Conservation (phyloP, 2,113 vertebrate species). For the Collichthys lucidus region DNA sequence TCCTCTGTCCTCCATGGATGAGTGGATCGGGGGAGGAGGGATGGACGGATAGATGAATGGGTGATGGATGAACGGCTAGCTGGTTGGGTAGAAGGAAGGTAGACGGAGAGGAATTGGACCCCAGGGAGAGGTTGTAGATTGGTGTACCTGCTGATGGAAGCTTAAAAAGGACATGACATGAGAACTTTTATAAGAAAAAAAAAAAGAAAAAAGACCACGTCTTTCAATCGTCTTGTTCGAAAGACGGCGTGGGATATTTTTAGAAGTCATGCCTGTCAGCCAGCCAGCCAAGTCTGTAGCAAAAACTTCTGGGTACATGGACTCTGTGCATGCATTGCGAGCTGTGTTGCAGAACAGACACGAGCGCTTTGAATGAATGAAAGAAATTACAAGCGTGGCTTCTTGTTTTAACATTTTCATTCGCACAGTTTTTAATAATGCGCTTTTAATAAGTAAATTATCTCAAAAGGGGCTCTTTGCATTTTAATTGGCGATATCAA, state of each 20-base stretch:
- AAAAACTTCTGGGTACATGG: background rate
- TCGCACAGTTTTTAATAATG: constrained; percentile 18
- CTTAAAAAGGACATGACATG: constrained; percentile 74
- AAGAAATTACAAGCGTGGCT: background rate
- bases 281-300: background rate
- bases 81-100: constrained; percentile 35
- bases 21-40: constrained; percentile 33
- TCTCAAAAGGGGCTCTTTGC: constrained; percentile 45
- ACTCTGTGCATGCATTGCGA: background rate
- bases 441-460: constrained; percentile 46
- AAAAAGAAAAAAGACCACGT: background rate
- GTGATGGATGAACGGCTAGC: constrained; percentile 73
- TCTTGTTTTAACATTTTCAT: constrained; percentile 29
- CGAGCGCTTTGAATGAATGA: background rate
- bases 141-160: constrained; percentile 81
- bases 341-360: background rate
- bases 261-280: constrained; percentile 15
- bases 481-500: constrained; percentile 46
- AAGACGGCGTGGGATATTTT: constrained; percentile 12
- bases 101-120: constrained; percentile 69
- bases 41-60: constrained; percentile 58
- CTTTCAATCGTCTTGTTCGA: constrained; percentile 31
- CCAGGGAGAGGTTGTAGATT: constrained; percentile 58
- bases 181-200: constrained; percentile 52
- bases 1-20: constrained; percentile 69